phyloP scores from a whole-genome alignment of 2,113 vertebrate genomes.

The Eptesicus fuscus region DNA sequence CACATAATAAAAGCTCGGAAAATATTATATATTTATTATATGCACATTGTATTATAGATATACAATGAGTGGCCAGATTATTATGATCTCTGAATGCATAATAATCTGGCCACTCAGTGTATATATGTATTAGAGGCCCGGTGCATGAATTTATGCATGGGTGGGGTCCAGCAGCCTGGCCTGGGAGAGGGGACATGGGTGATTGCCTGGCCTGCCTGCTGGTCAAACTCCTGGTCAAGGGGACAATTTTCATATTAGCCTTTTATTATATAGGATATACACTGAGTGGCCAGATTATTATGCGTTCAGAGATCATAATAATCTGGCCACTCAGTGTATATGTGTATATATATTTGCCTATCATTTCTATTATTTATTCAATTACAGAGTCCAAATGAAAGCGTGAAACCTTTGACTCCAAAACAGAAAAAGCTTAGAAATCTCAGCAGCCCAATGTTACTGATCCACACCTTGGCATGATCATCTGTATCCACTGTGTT shows the following conservation, averaged over 20 bases:
- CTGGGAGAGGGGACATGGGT: no score
- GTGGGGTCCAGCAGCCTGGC: no score
- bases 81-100: no score
- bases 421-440: not conserved
- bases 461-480: not conserved
- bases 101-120: no score
- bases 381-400: constrained; percentile 1
- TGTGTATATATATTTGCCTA: not conserved
- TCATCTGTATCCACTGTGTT: not conserved
- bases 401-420: not conserved
- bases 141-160: no score
- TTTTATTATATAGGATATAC: no score
- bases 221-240: no score
- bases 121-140: no score
- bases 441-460: not conserved
- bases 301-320: no score
- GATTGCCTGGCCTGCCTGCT: no score
- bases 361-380: not conserved
- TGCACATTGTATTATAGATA: not conserved
- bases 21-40: not conserved
- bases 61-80: not conserved
- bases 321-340: not conserved
- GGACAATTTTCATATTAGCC: no score
- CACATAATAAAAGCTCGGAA: not conserved
- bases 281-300: no score